Evolutionary conservation across 2,113 vertebrate species (phyloP), one percentile per base, ranked within the genome.

Genomic region (Coptodon rendalli): DNA sequence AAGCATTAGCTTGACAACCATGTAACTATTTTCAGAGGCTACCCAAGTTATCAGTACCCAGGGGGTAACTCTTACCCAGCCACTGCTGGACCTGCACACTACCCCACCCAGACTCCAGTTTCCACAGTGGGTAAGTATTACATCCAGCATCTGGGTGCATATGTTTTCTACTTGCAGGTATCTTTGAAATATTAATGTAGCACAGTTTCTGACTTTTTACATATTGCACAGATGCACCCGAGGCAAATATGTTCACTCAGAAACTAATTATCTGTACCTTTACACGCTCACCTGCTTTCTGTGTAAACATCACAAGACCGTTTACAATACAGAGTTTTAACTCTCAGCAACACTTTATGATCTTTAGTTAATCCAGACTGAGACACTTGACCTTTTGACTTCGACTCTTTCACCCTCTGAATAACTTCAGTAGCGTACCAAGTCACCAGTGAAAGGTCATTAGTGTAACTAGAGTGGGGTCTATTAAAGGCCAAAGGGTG

Each of bases 61-160:
- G 93, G 96, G 81, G 96, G 97, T 34, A 97, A 97, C 91, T 95
- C 96, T 2, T 99, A 98, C 90, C 97, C 99, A 92, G 95, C 97
- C 84, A 96, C 97, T 88, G 96, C 97, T 59, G 98, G 97, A 91
- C 96, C 98, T 38, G 96, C 96, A 38, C 97, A 97, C 89, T 99
- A 98, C 90, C 96, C 97, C 78, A 95, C 97, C 43, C 98, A 98
- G 91, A 96, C 97, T 91, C 97, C 98, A 68, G 97, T 97, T 87
- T 97, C 98, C 81, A 97, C 97, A 91, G 97, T 97, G 36, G 98
- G 99, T 99, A 95, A 97, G 98, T 97, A 94, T 57, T 59, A 86
- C 87, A 59, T 82, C 68, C 12, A 73, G 45, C 43, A 19, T 68
- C 34, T 7, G 5, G n/a, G 13, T 78, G 31, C 56, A 50, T 89